A percentile compares a stretch with the other conserved stretches of the same genome.
These are phyloP conservation scores for Gallinago solitaria DNA, from an alignment of 2,797 vertebrate genomes.

Conservation along the genomic window DNA sequence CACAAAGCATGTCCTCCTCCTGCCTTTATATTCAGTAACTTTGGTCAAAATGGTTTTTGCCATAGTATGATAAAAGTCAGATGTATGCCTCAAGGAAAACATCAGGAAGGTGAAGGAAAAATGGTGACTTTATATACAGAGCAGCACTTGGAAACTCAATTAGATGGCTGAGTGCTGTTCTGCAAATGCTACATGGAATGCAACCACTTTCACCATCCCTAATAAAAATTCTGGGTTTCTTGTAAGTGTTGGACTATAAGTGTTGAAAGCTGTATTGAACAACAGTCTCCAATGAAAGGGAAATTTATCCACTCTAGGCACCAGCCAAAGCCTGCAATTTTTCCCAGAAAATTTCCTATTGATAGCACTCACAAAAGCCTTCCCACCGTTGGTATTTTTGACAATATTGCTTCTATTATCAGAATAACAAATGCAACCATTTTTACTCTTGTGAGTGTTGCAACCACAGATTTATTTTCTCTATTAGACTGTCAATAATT, in stretches of 20 bases:
- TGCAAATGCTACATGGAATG: background rate
- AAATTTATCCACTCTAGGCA: background rate
- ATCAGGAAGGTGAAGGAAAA: background rate
- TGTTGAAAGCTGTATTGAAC: background rate
- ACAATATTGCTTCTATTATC: constrained; percentile 14
- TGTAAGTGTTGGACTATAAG: background rate
- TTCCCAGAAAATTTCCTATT: background rate
- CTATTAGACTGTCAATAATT: constrained; percentile 16
- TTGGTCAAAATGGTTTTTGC: accelerated
- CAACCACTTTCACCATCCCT: background rate
- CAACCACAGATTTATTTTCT: background rate
- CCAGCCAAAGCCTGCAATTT: background rate
- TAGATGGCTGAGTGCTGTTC: background rate
- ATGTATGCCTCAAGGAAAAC: background rate
- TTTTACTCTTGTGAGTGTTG: background rate
- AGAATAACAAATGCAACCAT: background rate
- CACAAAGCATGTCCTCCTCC: background rate
- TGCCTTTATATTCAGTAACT: too few species aligned
- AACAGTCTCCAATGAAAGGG: background rate
- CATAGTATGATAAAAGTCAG: background rate
- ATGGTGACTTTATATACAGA: background rate
- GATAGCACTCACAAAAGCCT: background rate
- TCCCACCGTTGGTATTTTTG: background rate
- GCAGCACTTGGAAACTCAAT: background rate
- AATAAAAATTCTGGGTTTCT: background rate